phyloP scores from a whole-genome alignment of 2,797 vertebrate species.

The Neostethus bicornis region DNA sequence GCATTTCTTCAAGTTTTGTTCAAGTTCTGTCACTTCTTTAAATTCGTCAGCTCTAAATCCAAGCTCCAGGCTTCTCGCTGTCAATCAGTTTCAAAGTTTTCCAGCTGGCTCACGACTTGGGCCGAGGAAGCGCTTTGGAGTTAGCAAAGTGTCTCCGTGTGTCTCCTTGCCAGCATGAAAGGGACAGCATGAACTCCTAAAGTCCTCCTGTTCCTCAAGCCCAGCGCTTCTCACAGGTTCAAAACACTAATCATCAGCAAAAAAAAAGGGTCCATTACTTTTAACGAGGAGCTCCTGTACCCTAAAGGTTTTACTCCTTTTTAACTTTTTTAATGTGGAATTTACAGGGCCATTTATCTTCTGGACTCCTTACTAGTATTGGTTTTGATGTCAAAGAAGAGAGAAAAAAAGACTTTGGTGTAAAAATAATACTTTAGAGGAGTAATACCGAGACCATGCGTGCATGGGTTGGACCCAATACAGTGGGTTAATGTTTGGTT shows the following conservation, averaged over 20 bases:
- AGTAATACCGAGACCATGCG: slow-evolving; percentile 12
- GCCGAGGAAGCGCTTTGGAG: slow-evolving; percentile 5
- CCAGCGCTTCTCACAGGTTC: slow-evolving; percentile 38
- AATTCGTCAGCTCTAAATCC: slow-evolving; percentile 7
- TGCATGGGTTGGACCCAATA: slow-evolving; percentile 31
- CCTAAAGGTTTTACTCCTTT: slow-evolving; percentile 66
- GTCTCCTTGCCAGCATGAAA: slow-evolving; percentile 24
- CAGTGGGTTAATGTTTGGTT: slow-evolving; percentile 39
- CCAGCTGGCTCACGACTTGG: slow-evolving; percentile 25
- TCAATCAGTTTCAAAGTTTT: slow-evolving; percentile 41
- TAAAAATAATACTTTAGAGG: slow-evolving; percentile 31
- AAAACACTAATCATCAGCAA: slow-evolving; percentile 69
- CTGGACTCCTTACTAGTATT: slow-evolving; percentile 48
- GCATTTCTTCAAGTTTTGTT: slow-evolving; percentile 47
- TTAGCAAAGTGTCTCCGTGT: slow-evolving; percentile 11
- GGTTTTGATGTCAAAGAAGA: slow-evolving; percentile 46
- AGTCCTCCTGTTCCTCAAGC: slow-evolving; percentile 36
- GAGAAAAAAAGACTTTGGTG: slow-evolving; percentile 27
- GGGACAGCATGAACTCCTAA: slow-evolving; percentile 46
- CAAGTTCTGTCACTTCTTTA: slow-evolving; percentile 20
- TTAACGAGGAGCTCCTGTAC: slow-evolving; percentile 47
- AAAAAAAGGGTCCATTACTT: slow-evolving; percentile 43
- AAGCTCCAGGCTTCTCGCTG: slow-evolving; percentile 27
- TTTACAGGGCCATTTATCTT: slow-evolving; percentile 72
- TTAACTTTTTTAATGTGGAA: slow-evolving; percentile 77